Percentiles rank a stretch among this genome's conserved stretches.
Conservation (phyloP, 1,140 invertebrate species). For the Eubasilissa regina region DNA sequence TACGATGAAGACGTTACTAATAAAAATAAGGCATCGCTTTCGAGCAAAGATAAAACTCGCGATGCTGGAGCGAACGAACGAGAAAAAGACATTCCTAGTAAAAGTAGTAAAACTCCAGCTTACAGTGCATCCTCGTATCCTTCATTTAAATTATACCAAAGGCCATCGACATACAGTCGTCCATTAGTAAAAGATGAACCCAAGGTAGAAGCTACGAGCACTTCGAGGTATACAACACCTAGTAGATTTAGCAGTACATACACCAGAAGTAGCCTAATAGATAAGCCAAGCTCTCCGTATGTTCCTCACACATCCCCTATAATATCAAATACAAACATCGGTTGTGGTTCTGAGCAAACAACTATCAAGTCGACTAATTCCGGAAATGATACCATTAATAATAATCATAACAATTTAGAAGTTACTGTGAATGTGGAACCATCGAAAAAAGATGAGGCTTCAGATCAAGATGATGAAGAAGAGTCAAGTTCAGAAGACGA, state of each 20-base stretch:
- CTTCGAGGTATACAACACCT: constrained; percentile 46
- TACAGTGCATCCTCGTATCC: constrained; percentile 66
- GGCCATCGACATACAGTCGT: constrained; percentile 65
- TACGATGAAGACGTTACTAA: constrained; percentile 32
- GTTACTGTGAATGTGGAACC: constrained; percentile 47
- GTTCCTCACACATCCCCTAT: constrained; percentile 4
- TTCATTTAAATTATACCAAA: constrained; percentile 69
- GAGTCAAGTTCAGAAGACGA: constrained; percentile 55
- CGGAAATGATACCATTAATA: neutral
- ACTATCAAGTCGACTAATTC: constrained; percentile 1
- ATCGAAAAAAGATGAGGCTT: constrained; percentile 53
- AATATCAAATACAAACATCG: neutral
- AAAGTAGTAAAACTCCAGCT: constrained; percentile 69
- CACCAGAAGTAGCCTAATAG: constrained; percentile 39
- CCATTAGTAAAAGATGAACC: constrained; percentile 65
- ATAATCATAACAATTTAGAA: constrained; percentile 29
- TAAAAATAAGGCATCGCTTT: constrained; percentile 25
- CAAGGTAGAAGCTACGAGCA: constrained; percentile 64
- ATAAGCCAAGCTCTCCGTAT: constrained; percentile 40
- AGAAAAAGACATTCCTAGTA: constrained; percentile 71
- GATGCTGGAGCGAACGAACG: constrained; percentile 49
- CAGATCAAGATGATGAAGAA: constrained; percentile 57
- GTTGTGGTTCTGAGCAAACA: constrained; percentile 8
- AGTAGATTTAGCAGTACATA: constrained; percentile 51
- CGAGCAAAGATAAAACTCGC: constrained; percentile 45